phyloP scores from a whole-genome alignment of 2,888 invertebrate species.

The Balanococcus diminutus region DNA sequence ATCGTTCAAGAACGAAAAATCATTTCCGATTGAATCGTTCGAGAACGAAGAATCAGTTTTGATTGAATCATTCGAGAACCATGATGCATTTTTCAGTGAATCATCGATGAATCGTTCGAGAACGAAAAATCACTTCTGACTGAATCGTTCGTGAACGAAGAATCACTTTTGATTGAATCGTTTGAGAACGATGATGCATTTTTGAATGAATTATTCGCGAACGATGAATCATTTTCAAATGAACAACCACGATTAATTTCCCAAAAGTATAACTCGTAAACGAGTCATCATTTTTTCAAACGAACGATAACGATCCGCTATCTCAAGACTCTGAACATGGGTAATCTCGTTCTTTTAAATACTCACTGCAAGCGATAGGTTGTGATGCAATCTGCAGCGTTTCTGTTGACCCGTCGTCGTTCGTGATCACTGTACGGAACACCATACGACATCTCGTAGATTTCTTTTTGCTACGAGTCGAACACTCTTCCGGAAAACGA shows the following conservation, averaged over 20 bases:
- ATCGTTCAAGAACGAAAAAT: too few species aligned
- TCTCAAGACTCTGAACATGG: neutral
- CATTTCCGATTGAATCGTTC: too few species aligned
- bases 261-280: neutral
- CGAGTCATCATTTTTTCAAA: too few species aligned
- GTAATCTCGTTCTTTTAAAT: too few species aligned
- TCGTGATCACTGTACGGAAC: constrained; percentile 82
- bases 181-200: neutral
- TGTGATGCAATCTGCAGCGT: constrained; percentile 88
- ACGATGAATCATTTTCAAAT: too few species aligned
- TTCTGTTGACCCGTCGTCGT: constrained; percentile 78
- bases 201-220: too few species aligned
- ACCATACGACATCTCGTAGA: constrained; percentile 94
- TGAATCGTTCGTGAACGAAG: neutral
- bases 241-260: too few species aligned
- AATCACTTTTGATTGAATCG: neutral
- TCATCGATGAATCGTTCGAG: neutral
- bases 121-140: neutral
- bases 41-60: neutral
- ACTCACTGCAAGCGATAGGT: constrained; percentile 91
- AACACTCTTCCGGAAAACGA: constrained; percentile 80
- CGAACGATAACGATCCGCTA: neutral
- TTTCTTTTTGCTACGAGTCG: constrained; percentile 85
- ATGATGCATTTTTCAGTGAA: neutral
- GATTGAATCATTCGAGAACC: neutral